A percentile compares a stretch with the other conserved stretches of the same genome.
Conservation (phyloP, 2,797 vertebrate genomes). For the Fundulus diaphanus region DNA sequence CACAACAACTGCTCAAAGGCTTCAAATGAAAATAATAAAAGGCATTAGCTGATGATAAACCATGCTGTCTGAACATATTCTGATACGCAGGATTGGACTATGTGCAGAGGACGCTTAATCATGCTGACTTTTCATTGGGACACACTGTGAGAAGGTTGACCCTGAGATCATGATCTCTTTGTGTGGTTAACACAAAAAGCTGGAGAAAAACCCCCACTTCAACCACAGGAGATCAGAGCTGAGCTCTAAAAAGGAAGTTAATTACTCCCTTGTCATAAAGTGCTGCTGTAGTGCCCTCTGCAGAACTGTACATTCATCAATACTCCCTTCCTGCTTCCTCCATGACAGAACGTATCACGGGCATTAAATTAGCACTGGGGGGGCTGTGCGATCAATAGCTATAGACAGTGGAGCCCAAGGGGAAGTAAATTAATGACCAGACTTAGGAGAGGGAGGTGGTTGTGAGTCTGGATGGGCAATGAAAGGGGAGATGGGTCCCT, state of each 20-base stretch:
- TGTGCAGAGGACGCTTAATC: constrained; percentile 1
- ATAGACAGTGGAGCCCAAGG: constrained; percentile 71
- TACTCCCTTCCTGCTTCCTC: constrained; percentile 70
- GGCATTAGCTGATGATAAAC: constrained; percentile 4
- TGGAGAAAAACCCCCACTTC: constrained; percentile 4
- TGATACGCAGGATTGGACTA: background rate
- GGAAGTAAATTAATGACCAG: constrained; percentile 66
- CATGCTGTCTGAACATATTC: background rate
- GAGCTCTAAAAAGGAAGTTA: constrained; percentile 53
- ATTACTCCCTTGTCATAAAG: constrained; percentile 52
- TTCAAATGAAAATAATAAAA: background rate
- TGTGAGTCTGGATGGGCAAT: constrained; percentile 26
- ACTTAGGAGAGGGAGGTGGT: constrained; percentile 40
- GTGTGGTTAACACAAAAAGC: constrained; percentile 4
- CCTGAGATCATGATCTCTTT: constrained; percentile 7
- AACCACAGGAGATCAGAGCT: constrained; percentile 29
- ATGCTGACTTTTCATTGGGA: background rate
- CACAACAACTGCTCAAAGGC: background rate
- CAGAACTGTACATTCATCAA: constrained; percentile 63
- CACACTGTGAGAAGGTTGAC: constrained; percentile 28
- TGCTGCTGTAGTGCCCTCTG: constrained; percentile 41
- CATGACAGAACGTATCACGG: constrained; percentile 68
- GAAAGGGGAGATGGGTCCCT: constrained; percentile 39
- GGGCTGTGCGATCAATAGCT: constrained; percentile 81
- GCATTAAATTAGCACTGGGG: constrained; percentile 80